A percentile compares a stretch with the other conserved stretches of the same genome.
phyloP scores from a whole-genome alignment of 1,140 invertebrate species.

The Macrotrachela quadricornifera region DNA sequence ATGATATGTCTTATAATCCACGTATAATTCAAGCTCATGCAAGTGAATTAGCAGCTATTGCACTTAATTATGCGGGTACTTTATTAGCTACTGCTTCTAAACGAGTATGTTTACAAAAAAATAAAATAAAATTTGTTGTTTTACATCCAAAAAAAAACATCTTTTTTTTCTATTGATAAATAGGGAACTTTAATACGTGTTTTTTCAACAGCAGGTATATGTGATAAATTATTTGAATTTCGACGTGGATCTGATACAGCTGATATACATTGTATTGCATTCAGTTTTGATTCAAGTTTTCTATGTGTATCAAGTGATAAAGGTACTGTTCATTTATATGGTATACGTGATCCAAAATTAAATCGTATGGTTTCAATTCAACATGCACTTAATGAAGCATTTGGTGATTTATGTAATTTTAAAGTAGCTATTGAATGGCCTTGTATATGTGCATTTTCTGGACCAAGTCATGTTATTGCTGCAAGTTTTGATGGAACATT shows the following conservation, averaged over 20 bases:
- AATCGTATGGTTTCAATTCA: slow-evolving; percentile 37
- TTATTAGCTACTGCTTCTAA: slow-evolving; percentile 60
- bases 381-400: slow-evolving; percentile 44
- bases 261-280: slow-evolving; percentile 44
- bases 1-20: background rate
- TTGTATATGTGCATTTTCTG: slow-evolving; percentile 63
- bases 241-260: slow-evolving; percentile 63
- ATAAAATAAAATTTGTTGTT: background rate
- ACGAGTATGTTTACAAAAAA: background rate
- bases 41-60: slow-evolving; percentile 56
- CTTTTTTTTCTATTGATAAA: slow-evolving; percentile 1
- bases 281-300: slow-evolving; percentile 57
- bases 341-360: slow-evolving; percentile 45
- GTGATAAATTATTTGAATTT: slow-evolving; percentile 39
- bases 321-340: slow-evolving; percentile 77
- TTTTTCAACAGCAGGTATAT: slow-evolving; percentile 39
- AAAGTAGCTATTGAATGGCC: slow-evolving; percentile 59
- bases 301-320: slow-evolving; percentile 75
- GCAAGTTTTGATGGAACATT: slow-evolving; percentile 74
- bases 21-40: slow-evolving; percentile 47
- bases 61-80: slow-evolving; percentile 57
- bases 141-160: background rate
- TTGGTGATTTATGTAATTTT: slow-evolving; percentile 39
- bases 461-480: slow-evolving; percentile 45
- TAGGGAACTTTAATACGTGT: slow-evolving; percentile 62